Conservation (phyloP, 1,140 invertebrate species). For the Dreissena rostriformis region DNA sequence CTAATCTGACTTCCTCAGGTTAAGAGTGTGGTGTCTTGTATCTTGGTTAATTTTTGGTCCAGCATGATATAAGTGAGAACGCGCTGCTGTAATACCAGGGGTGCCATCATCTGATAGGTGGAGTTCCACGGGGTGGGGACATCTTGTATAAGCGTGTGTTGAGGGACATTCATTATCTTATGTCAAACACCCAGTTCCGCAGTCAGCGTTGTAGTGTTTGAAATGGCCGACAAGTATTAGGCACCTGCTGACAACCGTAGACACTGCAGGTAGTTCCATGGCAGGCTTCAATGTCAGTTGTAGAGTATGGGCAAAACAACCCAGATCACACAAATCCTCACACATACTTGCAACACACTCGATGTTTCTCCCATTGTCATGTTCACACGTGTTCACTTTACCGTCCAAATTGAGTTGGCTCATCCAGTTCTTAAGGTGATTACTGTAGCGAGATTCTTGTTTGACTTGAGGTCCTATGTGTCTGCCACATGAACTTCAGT, state of each 20-base stretch:
- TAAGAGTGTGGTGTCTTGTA: neutral
- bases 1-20: no score
- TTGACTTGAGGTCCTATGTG: no score
- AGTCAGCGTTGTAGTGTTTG: neutral
- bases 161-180: conserved; percentile 41
- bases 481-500: no score
- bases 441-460: no score
- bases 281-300: neutral
- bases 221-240: no score
- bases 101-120: conserved; percentile 61
- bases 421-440: no score
- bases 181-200: conserved; percentile 31
- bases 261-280: neutral
- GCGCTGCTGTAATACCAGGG: conserved; percentile 40
- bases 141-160: conserved; percentile 60
- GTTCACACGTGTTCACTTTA: no score
- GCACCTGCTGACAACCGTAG: neutral
- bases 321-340: neutral
- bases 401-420: no score
- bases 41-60: neutral
- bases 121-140: conserved; percentile 64
- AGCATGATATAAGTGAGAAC: no score
- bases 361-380: neutral
- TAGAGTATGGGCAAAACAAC: no score
- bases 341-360: neutral